Percentiles rank a stretch among this genome's conserved stretches.
Conservation (phyloP, 2,888 invertebrate species). For the Agrochola litura region DNA sequence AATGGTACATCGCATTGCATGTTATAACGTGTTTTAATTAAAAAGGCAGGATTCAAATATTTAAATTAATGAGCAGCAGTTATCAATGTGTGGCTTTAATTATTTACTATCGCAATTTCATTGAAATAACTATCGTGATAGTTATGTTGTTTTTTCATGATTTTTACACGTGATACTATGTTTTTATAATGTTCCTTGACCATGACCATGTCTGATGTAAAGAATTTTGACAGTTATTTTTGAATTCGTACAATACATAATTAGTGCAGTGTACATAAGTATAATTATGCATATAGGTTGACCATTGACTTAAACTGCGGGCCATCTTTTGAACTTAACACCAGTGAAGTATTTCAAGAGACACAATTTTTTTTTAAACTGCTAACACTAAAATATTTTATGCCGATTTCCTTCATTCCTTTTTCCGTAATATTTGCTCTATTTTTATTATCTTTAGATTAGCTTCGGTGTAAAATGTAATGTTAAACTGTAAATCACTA, state of each 20-base stretch:
- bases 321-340: background rate
- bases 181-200: background rate
- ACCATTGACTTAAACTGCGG: background rate
- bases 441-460: background rate
- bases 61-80: slow-evolving; percentile 13
- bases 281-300: background rate
- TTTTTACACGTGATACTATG: background rate
- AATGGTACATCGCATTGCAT: background rate
- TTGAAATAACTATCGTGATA: background rate
- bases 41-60: background rate
- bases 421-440: background rate
- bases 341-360: background rate
- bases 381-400: background rate
- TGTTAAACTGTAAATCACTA: background rate
- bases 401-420: background rate
- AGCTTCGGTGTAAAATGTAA: background rate
- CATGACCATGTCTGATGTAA: background rate
- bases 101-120: background rate
- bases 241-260: background rate
- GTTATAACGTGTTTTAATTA: slow-evolving; percentile 2
- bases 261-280: background rate
- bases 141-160: background rate
- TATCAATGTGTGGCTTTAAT: background rate
- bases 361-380: background rate
- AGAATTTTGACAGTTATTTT: background rate